These are phyloP conservation scores for Drosophila littoralis DNA, from an alignment of 1,140 invertebrate genomes.

Conservation along the genomic window DNA sequence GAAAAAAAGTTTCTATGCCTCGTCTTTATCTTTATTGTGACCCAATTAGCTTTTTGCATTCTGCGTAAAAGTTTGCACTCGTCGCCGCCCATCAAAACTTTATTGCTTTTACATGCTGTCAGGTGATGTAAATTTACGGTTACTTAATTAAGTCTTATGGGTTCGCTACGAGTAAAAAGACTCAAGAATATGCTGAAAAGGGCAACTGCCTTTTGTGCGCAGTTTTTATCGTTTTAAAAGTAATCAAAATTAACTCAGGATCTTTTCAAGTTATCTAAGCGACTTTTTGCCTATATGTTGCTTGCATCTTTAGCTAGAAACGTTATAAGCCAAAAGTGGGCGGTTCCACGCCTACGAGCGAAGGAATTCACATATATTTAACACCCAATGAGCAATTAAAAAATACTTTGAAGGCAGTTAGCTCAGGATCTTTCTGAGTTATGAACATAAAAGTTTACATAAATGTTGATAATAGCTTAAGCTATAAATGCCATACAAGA, in stretches of 20 bases:
- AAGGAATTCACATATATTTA: too few species aligned
- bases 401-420: not conserved
- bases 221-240: not conserved
- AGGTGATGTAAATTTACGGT: slow-evolving; percentile 59
- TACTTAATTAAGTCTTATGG: slow-evolving; percentile 66
- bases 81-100: slow-evolving; percentile 57
- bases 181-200: not conserved
- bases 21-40: not conserved
- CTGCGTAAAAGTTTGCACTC: slow-evolving; percentile 18
- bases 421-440: slow-evolving; percentile 5
- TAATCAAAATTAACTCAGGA: slow-evolving; percentile 3
- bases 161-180: not conserved
- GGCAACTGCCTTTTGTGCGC: too few species aligned
- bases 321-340: not conserved
- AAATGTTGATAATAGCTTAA: not conserved
- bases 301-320: not conserved
- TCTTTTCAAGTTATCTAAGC: not conserved
- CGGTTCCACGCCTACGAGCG: too few species aligned
- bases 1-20: slow-evolving; percentile 22
- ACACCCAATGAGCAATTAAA: too few species aligned
- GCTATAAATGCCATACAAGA: not conserved
- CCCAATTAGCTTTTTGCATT: not conserved
- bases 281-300: not conserved
- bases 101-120: slow-evolving; percentile 50
- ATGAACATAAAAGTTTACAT: not conserved